Evolutionary conservation across 2,113 vertebrate genomes (phyloP), one percentile per base, ranked within the genome.

Genomic region (Coptodon bakossiorum): DNA sequence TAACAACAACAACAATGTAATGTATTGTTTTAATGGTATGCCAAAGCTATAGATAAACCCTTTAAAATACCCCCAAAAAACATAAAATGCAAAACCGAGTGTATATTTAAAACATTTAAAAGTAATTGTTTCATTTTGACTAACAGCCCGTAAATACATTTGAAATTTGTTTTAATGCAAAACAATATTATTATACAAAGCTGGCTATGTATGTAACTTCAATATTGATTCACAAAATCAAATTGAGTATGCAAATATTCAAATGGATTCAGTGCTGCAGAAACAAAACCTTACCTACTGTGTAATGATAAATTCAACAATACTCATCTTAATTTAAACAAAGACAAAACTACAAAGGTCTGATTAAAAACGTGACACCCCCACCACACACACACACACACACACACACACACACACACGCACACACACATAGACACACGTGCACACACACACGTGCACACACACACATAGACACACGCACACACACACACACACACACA

Each of bases 1-100:
- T 4, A 24, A 56, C 1, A 56, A 56, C 0, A 27, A 54, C 5
- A n/a, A 54, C 2, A 6, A 22, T 7, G 54, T 6, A 48, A 48
- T 48, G 45, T 9, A 52, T 9, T 57, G 22, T 57, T 57, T 57
- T 57, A 27, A 14, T 57, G 54, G 54, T 27, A 57, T 27, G 54
- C 0, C 4, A 57, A 57, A 57, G 22, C 22, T 57, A 57, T 57
- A 57, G 54, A 8, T 57, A 57, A 0, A 27, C 2, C 54, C 22
- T 27, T 57, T 57, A 57, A 57, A 27, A 57, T 27, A 27, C 54
- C 12, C 54, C 0, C 54, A 3, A 57, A 56, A 57, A 57, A 0
- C 6, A 57, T 14, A 5, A 57, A 57, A 57, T 57, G 54, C 54
- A 2, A 57, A 57, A 57, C 22, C 1, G 0, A 57, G 54, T 27